These are phyloP conservation scores for Drosophila oshimai DNA, from an alignment of 1,140 invertebrate species.

Conservation along the genomic window DNA sequence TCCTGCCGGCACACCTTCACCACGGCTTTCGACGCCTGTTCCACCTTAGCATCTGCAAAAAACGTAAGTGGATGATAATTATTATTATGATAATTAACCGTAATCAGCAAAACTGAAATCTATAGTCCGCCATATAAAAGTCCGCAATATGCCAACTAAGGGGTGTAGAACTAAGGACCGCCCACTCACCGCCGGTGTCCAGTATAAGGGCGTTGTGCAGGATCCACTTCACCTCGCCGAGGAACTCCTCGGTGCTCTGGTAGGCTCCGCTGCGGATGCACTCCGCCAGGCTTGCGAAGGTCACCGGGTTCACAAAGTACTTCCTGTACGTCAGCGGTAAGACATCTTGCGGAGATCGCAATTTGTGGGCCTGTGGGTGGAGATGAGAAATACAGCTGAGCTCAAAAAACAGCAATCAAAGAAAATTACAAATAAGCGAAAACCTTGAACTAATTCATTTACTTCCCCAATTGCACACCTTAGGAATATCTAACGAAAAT, in stretches of 20 bases:
- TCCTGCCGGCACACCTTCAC: constrained; percentile 93
- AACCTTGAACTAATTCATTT: constrained; percentile 68
- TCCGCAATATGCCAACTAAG: too few relatives aligned
- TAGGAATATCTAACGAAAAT: constrained; percentile 36
- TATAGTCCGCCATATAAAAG: constrained; percentile 84
- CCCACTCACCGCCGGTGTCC: constrained; percentile 91
- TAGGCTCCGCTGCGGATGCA: constrained; percentile 92
- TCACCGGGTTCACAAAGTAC: constrained; percentile 93
- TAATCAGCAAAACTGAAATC: neutral
- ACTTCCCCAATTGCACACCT: constrained; percentile 54
- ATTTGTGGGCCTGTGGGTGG: constrained; percentile 40
- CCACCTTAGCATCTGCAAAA: constrained; percentile 85
- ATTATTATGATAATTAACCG: constrained; percentile 83
- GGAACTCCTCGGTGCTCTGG: constrained; percentile 94
- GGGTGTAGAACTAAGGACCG: neutral
- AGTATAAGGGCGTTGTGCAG: constrained; percentile 93
- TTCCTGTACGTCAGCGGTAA: constrained; percentile 83
- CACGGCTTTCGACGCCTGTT: constrained; percentile 86
- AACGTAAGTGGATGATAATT: neutral
- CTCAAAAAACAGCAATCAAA: neutral
- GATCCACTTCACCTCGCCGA: constrained; percentile 95
- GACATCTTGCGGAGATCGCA: constrained; percentile 59
- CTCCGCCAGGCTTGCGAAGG: constrained; percentile 88
- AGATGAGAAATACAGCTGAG: neutral
- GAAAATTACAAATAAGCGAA: too few relatives aligned